Percentiles rank a stretch among this genome's conserved stretches.
phyloP scores from a whole-genome alignment of 2,113 vertebrate genomes.

The cat (Felis catus) region DNA sequence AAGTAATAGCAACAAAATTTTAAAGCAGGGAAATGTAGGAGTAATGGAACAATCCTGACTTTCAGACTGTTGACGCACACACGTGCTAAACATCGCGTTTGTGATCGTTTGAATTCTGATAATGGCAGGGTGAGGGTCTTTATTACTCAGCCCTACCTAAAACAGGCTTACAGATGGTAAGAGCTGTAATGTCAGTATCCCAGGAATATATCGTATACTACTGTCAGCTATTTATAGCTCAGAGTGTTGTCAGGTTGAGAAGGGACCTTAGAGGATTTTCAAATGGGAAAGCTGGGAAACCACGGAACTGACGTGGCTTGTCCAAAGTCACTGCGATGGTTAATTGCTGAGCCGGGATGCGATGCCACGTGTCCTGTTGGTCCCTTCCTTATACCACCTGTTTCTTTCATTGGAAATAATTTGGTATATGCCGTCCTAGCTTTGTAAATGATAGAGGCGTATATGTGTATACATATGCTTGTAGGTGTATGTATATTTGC shows the following conservation, averaged over 20 bases:
- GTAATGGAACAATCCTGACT: neutral
- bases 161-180: neutral
- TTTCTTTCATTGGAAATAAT: neutral
- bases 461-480: rapidly evolving
- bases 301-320: neutral
- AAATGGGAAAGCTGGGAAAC: neutral
- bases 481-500: rapidly evolving
- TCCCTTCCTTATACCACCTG: neutral
- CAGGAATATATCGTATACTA: rapidly evolving
- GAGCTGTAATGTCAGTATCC: neutral
- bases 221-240: neutral
- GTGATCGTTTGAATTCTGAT: neutral
- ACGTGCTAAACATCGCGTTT: neutral
- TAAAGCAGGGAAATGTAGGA: neutral
- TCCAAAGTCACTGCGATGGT: neutral
- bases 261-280: neutral
- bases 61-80: neutral
- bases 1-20: neutral
- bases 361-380: neutral
- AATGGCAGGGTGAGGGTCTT: neutral
- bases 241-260: neutral
- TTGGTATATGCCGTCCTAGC: neutral
- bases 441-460: neutral
- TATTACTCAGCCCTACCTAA: neutral
- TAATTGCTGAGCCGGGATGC: rapidly evolving